Evolutionary conservation across 2,888 invertebrate species (phyloP).

Genomic region (Linhomoeus sp.): DNA sequence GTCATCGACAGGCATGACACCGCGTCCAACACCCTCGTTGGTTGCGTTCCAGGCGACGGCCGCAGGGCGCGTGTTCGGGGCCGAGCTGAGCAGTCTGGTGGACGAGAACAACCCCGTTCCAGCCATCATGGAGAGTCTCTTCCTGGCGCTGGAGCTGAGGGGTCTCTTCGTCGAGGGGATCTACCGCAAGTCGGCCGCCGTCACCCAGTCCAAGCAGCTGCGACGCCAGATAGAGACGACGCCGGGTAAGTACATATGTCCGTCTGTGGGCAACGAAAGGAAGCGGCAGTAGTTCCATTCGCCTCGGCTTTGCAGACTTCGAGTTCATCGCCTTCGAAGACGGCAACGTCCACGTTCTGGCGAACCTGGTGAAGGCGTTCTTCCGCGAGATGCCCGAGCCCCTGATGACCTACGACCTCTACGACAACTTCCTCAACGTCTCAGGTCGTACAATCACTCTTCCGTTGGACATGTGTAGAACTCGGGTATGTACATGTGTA

Average conservation of each 20-base stretch:
- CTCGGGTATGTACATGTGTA: background rate
- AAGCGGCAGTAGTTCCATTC: background rate
- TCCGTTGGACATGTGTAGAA: background rate
- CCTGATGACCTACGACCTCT: conserved; percentile 69
- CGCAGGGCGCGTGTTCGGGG: conserved; percentile 49
- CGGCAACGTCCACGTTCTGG: conserved; percentile 69
- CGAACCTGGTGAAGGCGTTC: conserved; percentile 66
- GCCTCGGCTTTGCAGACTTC: conserved; percentile 21
- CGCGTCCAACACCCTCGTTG: background rate
- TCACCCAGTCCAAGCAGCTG: conserved; percentile 30
- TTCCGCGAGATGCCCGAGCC: conserved; percentile 83
- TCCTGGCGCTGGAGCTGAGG: conserved; percentile 70
- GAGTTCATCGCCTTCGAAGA: conserved; percentile 47
- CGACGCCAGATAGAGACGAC: conserved; percentile 29
- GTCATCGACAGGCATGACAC: too few species aligned
- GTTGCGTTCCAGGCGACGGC: conserved; percentile 8
- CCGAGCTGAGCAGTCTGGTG: conserved; percentile 49
- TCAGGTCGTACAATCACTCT: conserved; percentile 34
- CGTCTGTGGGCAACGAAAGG: background rate
- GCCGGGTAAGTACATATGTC: conserved; percentile 24
- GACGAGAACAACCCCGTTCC: conserved; percentile 36
- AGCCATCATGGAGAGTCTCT: conserved; percentile 61
- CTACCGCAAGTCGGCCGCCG: conserved; percentile 60
- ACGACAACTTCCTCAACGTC: conserved; percentile 77
- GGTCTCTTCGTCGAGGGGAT: conserved; percentile 79